Conservation (phyloP, 2,888 invertebrate genomes). For the Allolobophora icterica region DNA sequence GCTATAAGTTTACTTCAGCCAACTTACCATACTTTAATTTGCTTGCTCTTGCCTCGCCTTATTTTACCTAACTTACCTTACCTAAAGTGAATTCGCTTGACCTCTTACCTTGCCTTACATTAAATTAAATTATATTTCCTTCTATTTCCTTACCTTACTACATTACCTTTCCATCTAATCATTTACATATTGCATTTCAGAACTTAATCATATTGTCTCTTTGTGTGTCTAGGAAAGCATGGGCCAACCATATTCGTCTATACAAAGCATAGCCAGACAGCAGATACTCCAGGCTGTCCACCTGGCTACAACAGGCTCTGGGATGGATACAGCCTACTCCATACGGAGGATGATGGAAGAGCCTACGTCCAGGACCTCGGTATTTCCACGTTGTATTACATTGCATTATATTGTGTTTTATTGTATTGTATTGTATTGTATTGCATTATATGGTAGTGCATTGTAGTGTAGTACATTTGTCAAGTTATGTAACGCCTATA, state of each 20-base stretch:
- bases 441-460: not conserved
- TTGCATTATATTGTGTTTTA: too few species aligned
- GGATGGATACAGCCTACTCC: conserved; percentile 95
- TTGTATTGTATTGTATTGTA: not conserved
- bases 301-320: conserved; percentile 84
- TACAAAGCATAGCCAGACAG: conserved; percentile 82
- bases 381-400: conserved; percentile 51
- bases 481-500: not conserved
- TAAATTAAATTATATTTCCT: not conserved
- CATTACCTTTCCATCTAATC: not conserved
- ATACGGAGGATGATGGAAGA: conserved; percentile 94
- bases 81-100: not conserved
- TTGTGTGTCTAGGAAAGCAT: not conserved
- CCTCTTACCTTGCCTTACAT: not conserved
- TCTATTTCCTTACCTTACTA: too few species aligned
- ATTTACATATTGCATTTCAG: not conserved
- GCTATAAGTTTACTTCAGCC: too few species aligned
- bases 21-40: not conserved
- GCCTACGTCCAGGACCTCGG: conserved; percentile 95
- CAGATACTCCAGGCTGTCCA: conserved; percentile 81
- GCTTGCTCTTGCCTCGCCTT: not conserved
- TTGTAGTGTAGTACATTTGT: not conserved
- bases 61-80: not conserved
- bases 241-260: not conserved
- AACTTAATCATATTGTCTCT: not conserved